A percentile compares a stretch with the other conserved stretches of the same genome.
These are phyloP conservation scores for Hypsopygia costalis DNA, from an alignment of 2,888 invertebrate species.

Conservation along the genomic window DNA sequence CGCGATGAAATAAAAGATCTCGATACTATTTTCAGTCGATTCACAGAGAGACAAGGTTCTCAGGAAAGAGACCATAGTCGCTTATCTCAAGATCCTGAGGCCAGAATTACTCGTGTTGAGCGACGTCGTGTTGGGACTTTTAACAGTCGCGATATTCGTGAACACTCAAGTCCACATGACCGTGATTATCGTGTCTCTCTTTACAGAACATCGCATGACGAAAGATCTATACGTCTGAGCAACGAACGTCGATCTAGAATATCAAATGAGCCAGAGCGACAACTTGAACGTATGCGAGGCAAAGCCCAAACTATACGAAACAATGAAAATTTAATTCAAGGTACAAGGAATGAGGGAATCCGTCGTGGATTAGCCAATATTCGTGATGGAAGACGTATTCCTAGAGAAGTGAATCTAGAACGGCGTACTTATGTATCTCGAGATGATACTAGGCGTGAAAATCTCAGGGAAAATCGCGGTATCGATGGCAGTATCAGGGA, in stretches of 20 bases:
- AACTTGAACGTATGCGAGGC: conserved; percentile 2
- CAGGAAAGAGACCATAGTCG: neutral
- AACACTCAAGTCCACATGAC: neutral
- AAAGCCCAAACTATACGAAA: conserved; percentile 8
- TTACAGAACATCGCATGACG: neutral
- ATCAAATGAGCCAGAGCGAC: neutral
- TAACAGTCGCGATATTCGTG: neutral
- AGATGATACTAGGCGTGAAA: neutral
- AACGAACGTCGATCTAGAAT: conserved; percentile 10
- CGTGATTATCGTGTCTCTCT: neutral
- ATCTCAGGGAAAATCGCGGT: conserved; percentile 2
- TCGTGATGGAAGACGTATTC: neutral
- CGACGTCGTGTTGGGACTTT: neutral
- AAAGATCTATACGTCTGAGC: neutral
- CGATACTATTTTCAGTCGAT: neutral
- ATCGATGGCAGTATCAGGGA: conserved; percentile 3
- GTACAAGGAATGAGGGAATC: conserved; percentile 17
- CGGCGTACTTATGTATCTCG: neutral
- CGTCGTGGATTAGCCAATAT: neutral
- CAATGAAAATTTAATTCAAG: conserved; percentile 8
- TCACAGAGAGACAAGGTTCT: neutral
- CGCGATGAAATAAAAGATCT: conserved; percentile 23
- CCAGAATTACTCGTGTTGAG: neutral
- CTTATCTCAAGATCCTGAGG: neutral
- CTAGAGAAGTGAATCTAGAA: neutral